A percentile compares a stretch with the other conserved stretches of the same genome.
Evolutionary conservation across 2,888 invertebrate species (phyloP).

Genomic region (Myathropa florea): DNA sequence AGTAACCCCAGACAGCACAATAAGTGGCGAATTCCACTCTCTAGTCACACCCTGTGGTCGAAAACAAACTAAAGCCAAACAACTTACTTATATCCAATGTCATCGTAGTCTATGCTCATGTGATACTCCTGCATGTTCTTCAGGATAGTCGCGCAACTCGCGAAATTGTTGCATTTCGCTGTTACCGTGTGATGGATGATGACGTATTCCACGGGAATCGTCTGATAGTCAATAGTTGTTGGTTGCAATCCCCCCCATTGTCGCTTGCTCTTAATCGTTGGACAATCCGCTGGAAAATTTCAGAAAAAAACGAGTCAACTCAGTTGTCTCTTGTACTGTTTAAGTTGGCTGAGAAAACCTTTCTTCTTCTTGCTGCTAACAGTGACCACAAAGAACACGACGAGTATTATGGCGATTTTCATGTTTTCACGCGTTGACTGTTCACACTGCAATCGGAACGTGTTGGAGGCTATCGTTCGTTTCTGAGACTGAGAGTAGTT

Average conservation of each 20-base stretch:
- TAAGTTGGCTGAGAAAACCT: not conserved
- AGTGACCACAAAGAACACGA: not conserved
- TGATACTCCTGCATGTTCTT: constrained; percentile 82
- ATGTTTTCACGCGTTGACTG: not conserved
- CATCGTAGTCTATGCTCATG: constrained; percentile 82
- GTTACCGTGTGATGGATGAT: constrained; percentile 84
- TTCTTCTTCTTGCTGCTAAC: not conserved
- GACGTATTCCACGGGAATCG: constrained; percentile 82
- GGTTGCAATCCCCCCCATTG: constrained; percentile 84
- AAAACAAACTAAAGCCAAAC: not conserved
- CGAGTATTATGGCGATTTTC: not conserved
- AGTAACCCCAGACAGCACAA: not conserved
- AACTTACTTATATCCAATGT: constrained; percentile 84
- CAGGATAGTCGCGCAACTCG: constrained; percentile 81
- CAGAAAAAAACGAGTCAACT: not conserved
- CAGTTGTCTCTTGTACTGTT: not conserved
- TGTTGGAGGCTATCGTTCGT: not conserved
- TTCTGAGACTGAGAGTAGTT: not conserved
- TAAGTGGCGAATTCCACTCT: not conserved
- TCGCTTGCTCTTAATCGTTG: constrained; percentile 75
- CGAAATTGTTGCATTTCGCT: constrained; percentile 80
- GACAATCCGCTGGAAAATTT: not conserved
- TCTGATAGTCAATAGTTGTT: constrained; percentile 82
- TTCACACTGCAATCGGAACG: not conserved
- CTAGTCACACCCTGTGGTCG: not conserved